phyloP scores from a whole-genome alignment of 2,888 invertebrate genomes.

The Xanthorhoe spadicearia region DNA sequence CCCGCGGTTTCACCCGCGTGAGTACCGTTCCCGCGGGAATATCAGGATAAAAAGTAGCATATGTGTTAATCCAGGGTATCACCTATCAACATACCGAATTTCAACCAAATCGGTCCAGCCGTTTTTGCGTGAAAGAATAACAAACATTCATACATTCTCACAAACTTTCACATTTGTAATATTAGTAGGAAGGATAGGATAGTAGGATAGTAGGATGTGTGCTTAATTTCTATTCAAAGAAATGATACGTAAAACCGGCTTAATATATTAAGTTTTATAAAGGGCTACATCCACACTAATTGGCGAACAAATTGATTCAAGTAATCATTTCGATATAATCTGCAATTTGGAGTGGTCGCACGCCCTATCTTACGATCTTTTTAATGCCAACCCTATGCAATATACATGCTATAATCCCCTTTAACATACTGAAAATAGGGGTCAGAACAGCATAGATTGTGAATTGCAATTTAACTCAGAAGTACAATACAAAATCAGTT shows the following conservation, averaged over 20 bases:
- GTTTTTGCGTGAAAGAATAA: too few relatives aligned
- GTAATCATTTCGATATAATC: slow-evolving; percentile 47
- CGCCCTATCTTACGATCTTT: slow-evolving; percentile 39
- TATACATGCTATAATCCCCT: background rate
- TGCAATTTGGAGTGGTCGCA: slow-evolving; percentile 47
- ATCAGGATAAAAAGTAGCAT: too few relatives aligned
- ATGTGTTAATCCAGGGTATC: too few relatives aligned
- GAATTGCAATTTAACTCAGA: background rate
- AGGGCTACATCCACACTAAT: slow-evolving; percentile 47
- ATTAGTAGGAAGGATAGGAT: too few relatives aligned
- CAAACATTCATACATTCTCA: too few relatives aligned
- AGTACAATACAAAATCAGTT: background rate
- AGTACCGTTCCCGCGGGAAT: too few relatives aligned
- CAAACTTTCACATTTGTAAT: too few relatives aligned
- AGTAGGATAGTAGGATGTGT: too few relatives aligned
- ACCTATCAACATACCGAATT: too few relatives aligned
- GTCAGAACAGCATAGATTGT: background rate
- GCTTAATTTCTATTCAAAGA: background rate
- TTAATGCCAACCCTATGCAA: slow-evolving; percentile 32
- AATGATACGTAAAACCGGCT: background rate
- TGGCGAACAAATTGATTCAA: slow-evolving; percentile 53
- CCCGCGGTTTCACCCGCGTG: too few relatives aligned
- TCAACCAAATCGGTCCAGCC: too few relatives aligned
- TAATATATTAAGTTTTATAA: slow-evolving; percentile 4
- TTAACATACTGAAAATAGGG: background rate